Evolutionary conservation across 64 coral and sea anemone species (phyloP), one percentile per base, ranked within the genome.

Genomic region (Montipora capricornis): DNA sequence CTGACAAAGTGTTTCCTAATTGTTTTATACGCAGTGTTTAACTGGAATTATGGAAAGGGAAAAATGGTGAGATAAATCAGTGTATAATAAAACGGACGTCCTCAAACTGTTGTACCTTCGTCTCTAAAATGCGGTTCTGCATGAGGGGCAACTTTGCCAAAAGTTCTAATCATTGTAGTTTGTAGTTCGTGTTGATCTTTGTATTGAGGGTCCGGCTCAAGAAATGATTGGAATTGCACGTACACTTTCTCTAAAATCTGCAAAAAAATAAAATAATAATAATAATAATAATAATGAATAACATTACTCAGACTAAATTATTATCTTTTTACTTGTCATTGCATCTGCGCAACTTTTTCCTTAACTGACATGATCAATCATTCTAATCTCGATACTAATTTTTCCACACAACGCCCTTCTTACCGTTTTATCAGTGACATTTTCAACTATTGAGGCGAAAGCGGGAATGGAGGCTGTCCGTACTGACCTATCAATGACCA

Each of bases 161-260:
- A 99, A 2, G 97, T 96, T 94, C 94, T 68, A 62, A 99, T 99
- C 83, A 99, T 93, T 17, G 97, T 95, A 8, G 88, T 59, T 49
- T 99, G 97, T 44, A 99, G 73, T 60, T 99, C 97, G 64, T 99
- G 97, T 81, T 99, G 97, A 75, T 99, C 94, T 73, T 93, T 96
- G 51, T 99, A 99, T 55, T 95, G 92, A 3, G 97, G 97, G 44
- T 99, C 97, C 76, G n/a, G n/a, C n/a, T 95, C 92, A 4, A 99
- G 89, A 64, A 99, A 96, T 5, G 97, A 96, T 73, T 99, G 94
- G 74, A 99, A 99, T 80, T 99, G 97, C 67, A 99, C 91, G 37
- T 99, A 95, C 26, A 99, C 92, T 80, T 99, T 99, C 24, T 99
- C 97, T 71, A 99, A 87, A 90, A 99, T 92, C 97, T 99, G 74